Percentiles rank a stretch among this genome's conserved stretches.
Conservation (phyloP, 2,113 vertebrate genomes). For the Clarias batrachus region DNA sequence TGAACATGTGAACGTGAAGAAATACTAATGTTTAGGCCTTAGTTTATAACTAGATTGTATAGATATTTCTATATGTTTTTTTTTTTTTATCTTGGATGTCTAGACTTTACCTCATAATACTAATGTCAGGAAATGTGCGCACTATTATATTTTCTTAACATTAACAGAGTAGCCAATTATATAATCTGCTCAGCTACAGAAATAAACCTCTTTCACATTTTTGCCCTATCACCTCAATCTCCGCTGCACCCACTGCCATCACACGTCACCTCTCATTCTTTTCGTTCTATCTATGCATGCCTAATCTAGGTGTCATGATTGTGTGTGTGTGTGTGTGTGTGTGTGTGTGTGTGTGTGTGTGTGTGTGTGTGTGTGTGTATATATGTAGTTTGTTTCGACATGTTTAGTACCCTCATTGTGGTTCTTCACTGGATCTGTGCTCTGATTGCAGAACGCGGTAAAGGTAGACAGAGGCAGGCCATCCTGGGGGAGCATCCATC, state of each 20-base stretch:
- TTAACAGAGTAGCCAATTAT: background rate
- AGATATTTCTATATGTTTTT: background rate
- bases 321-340: constrained; percentile 42
- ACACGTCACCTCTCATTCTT: background rate
- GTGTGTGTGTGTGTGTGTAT: background rate
- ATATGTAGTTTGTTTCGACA: background rate
- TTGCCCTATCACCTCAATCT: background rate
- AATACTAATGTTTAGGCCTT: background rate
- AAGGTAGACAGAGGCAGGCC: constrained; percentile 91
- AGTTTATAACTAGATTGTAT: background rate
- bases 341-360: constrained; percentile 7
- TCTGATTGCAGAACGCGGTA: constrained; percentile 84
- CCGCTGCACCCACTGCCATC: background rate
- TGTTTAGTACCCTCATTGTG: constrained; percentile 1
- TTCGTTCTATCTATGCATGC: background rate
- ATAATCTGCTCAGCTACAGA: background rate
- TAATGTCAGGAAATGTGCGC: background rate
- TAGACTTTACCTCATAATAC: background rate
- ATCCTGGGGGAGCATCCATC: constrained; percentile 96
- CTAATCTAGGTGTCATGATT: constrained; percentile 15
- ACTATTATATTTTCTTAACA: background rate
- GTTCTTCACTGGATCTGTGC: constrained; percentile 31
- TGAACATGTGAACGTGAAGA: background rate
- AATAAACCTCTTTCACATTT: background rate
- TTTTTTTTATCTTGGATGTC: background rate